Evolutionary conservation across 2,888 invertebrate species (phyloP).

Genomic region (Himalopsyche kuldschensis): DNA sequence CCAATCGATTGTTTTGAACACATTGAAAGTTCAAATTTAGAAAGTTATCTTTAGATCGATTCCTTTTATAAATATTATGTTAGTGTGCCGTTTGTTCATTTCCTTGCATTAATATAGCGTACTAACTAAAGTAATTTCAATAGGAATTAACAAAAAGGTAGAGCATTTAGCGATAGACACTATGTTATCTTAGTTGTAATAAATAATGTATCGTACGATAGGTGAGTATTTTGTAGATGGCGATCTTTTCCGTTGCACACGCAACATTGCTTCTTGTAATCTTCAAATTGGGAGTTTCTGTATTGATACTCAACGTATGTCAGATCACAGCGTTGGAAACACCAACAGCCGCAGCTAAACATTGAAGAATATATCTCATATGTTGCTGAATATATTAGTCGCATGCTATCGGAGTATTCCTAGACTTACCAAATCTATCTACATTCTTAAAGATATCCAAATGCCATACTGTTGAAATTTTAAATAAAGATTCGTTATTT

Average conservation of each 20-base stretch:
- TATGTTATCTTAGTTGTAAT: background rate
- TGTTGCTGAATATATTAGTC: too few species aligned
- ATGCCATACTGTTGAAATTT: too few species aligned
- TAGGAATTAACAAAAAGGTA: background rate
- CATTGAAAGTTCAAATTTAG: conserved; percentile 14
- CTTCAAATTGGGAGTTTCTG: background rate
- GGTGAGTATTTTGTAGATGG: background rate
- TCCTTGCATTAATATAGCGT: background rate
- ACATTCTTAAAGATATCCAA: too few species aligned
- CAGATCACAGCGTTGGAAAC: too few species aligned
- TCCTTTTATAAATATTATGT: background rate
- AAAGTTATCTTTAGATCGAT: background rate
- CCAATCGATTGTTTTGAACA: background rate
- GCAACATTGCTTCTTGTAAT: background rate
- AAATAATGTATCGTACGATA: background rate
- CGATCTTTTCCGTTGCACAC: background rate
- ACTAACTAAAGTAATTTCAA: background rate
- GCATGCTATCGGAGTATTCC: too few species aligned
- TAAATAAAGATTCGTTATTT: too few species aligned
- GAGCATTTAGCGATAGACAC: background rate
- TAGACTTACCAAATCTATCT: too few species aligned
- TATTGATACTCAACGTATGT: background rate
- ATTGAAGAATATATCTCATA: too few species aligned
- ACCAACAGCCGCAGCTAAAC: too few species aligned
- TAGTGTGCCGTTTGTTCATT: background rate